phyloP scores from a whole-genome alignment of 2,797 vertebrate species.

The Galagoides demidoff region DNA sequence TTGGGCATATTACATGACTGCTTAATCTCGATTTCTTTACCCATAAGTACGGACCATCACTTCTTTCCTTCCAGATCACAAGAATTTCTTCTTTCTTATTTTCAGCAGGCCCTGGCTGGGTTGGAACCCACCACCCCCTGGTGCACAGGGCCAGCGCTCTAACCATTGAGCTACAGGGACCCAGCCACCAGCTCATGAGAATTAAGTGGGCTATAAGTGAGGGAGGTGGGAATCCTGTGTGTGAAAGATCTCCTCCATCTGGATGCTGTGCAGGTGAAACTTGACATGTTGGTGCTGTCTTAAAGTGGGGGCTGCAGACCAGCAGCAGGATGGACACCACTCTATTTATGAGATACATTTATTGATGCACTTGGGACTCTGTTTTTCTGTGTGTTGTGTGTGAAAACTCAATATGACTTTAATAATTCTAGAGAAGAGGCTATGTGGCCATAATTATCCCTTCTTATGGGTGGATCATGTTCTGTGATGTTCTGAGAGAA shows the following conservation, averaged over 20 bases:
- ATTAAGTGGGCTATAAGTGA: neutral
- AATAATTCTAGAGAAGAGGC: conserved; percentile 19
- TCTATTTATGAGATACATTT: neutral
- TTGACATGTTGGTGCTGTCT: neutral
- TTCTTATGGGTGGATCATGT: neutral
- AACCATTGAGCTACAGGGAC: too few relatives aligned
- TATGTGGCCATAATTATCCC: neutral
- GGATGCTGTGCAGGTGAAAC: neutral
- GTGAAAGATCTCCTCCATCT: neutral
- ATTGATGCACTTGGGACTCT: neutral
- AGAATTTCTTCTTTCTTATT: too few relatives aligned
- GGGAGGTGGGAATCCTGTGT: accelerated
- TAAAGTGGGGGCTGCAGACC: neutral
- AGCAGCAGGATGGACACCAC: neutral
- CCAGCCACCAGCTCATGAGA: neutral
- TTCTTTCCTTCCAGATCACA: neutral
- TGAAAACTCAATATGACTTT: conserved; percentile 2
- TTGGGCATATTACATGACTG: neutral
- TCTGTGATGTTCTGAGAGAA: neutral
- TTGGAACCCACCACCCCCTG: too few relatives aligned
- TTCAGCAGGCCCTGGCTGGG: too few relatives aligned
- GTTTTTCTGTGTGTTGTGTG: neutral
- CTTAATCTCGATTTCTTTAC: neutral
- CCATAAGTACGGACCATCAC: neutral
- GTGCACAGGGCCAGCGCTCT: too few relatives aligned